These are phyloP conservation scores for Lasioglossum vierecki DNA, from an alignment of 2,888 invertebrate species.

Conservation along the genomic window DNA sequence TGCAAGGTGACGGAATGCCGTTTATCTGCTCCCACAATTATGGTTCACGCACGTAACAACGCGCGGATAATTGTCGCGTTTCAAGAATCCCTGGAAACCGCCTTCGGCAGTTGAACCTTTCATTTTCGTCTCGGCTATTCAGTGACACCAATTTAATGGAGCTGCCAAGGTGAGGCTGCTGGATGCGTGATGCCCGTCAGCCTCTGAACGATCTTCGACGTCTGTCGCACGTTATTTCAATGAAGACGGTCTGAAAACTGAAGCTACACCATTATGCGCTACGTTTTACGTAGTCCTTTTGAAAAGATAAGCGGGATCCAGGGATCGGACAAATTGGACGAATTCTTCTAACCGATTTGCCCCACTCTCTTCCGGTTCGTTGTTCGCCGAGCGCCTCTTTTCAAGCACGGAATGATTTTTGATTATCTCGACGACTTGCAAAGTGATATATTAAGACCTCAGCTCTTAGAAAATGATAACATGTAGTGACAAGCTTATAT, in stretches of 20 bases:
- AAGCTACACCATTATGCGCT: background rate
- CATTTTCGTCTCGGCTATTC: constrained; percentile 40
- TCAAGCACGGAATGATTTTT: background rate
- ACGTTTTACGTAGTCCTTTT: background rate
- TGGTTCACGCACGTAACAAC: constrained; percentile 21
- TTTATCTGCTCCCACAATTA: constrained; percentile 31
- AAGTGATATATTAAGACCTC: background rate
- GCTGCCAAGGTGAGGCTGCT: background rate
- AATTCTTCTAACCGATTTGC: background rate
- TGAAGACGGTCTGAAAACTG: background rate
- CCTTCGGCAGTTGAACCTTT: constrained; percentile 15
- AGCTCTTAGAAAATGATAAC: too few relatives aligned
- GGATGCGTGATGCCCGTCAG: background rate
- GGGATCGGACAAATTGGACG: background rate
- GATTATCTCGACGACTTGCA: background rate
- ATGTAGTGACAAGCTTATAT: too few relatives aligned
- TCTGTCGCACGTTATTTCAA: background rate
- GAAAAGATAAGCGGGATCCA: background rate
- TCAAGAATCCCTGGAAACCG: constrained; percentile 31
- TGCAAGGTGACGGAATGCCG: constrained; percentile 22
- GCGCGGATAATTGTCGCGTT: constrained; percentile 42
- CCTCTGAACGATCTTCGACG: background rate
- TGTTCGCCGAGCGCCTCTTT: background rate
- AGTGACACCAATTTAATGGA: constrained; percentile 31
- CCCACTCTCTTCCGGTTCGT: background rate